These are phyloP conservation scores for Sinocyclocheilus grahami DNA, from an alignment of 2,113 vertebrate genomes.

Conservation along the genomic window DNA sequence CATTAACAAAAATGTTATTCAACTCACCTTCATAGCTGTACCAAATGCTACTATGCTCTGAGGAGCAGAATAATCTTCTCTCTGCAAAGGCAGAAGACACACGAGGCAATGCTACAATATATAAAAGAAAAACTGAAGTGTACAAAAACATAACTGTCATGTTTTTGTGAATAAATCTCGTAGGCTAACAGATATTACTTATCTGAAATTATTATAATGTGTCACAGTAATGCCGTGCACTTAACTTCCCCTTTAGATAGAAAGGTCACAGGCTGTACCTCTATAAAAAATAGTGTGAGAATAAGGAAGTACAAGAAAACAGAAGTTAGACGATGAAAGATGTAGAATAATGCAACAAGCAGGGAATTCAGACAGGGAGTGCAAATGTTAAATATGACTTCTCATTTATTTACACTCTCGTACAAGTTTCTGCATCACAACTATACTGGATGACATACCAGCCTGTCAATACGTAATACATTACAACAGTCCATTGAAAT, in stretches of 20 bases:
- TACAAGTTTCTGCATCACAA: background rate
- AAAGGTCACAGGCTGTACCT: background rate
- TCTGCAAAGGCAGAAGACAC: background rate
- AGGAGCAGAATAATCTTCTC: constrained; percentile 35
- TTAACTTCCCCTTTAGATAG: background rate
- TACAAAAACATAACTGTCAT: background rate
- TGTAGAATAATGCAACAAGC: background rate
- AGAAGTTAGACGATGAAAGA: background rate
- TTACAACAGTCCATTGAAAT: background rate
- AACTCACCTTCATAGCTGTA: constrained; percentile 46
- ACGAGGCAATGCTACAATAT: background rate
- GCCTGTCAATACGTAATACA: background rate
- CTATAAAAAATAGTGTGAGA: background rate
- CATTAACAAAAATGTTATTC: background rate
- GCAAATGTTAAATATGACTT: background rate
- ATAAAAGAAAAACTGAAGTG: background rate
- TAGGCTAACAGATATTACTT: too few species aligned
- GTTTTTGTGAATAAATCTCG: background rate
- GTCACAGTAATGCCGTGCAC: background rate
- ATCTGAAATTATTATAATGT: background rate
- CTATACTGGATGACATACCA: background rate
- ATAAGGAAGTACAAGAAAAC: background rate
- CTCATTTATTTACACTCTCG: constrained; percentile 19
- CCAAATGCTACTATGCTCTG: background rate
- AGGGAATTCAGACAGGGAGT: background rate